Percentiles rank a stretch among this genome's conserved stretches.
These are phyloP conservation scores for Pseudoatta argentina DNA, from an alignment of 1,140 invertebrate species.

Conservation along the genomic window DNA sequence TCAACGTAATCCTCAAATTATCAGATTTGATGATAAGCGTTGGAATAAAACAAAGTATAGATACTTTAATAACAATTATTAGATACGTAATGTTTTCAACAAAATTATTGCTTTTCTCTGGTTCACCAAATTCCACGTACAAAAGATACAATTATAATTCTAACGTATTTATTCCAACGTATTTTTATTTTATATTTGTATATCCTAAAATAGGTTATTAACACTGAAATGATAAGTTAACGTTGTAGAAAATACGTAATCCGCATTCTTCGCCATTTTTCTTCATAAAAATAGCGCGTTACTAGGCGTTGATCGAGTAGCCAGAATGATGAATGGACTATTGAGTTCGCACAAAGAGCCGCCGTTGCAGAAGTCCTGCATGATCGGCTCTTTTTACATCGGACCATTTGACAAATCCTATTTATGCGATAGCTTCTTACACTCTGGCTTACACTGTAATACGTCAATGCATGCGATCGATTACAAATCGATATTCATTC, in stretches of 20 bases:
- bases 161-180: background rate
- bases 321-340: constrained; percentile 73
- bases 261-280: constrained; percentile 34
- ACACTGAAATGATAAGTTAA: constrained; percentile 37
- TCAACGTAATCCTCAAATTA: no score
- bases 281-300: constrained; percentile 47
- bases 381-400: constrained; percentile 40
- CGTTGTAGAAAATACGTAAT: constrained; percentile 54
- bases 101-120: background rate
- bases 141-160: background rate
- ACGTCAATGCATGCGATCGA: constrained; percentile 52
- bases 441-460: constrained; percentile 38
- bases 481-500: constrained; percentile 39
- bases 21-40: no score
- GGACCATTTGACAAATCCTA: constrained; percentile 66
- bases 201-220: constrained; percentile 31
- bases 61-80: no score
- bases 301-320: constrained; percentile 72
- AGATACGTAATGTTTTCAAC: background rate
- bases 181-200: constrained; percentile 13
- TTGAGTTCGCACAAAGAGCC: constrained; percentile 66
- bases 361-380: constrained; percentile 50
- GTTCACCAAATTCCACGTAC: background rate
- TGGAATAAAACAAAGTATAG: no score
- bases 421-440: constrained; percentile 49